Evolutionary conservation across 2,797 vertebrate species (phyloP).

Genomic region (Buceros bicornis): DNA sequence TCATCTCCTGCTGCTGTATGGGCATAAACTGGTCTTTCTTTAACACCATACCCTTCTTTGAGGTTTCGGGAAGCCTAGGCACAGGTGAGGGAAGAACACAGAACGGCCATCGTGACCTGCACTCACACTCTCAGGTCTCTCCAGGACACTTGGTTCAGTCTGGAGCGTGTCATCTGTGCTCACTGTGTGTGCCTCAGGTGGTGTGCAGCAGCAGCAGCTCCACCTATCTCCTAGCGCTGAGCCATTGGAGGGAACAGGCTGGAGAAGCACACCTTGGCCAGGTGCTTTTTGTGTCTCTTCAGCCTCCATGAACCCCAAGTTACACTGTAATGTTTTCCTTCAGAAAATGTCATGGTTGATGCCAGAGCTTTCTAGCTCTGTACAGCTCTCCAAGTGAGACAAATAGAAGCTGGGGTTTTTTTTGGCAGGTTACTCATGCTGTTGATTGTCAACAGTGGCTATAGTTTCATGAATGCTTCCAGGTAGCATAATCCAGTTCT

Average conservation of each 20-base stretch:
- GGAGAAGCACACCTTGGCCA: not conserved
- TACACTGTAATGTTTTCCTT: rapidly evolving
- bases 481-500: not conserved
- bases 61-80: not conserved
- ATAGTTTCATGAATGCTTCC: not conserved
- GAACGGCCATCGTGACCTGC: not conserved
- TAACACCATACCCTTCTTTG: not conserved
- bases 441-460: not conserved
- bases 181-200: rapidly evolving
- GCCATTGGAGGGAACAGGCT: rapidly evolving
- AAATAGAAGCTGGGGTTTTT: not conserved
- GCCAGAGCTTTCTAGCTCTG: not conserved
- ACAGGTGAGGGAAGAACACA: not conserved
- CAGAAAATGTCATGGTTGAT: not conserved
- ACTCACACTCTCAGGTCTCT: not conserved
- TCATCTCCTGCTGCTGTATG: not conserved
- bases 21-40: not conserved
- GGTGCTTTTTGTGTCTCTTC: not conserved
- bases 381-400: not conserved
- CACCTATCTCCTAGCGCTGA: rapidly evolving
- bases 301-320: not conserved
- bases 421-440: not conserved
- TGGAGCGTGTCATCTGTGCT: not conserved
- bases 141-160: rapidly evolving
- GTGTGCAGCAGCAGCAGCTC: not conserved